These are phyloP conservation scores for Muscicapa comitata DNA, from an alignment of 2,797 vertebrate species.

Conservation along the genomic window DNA sequence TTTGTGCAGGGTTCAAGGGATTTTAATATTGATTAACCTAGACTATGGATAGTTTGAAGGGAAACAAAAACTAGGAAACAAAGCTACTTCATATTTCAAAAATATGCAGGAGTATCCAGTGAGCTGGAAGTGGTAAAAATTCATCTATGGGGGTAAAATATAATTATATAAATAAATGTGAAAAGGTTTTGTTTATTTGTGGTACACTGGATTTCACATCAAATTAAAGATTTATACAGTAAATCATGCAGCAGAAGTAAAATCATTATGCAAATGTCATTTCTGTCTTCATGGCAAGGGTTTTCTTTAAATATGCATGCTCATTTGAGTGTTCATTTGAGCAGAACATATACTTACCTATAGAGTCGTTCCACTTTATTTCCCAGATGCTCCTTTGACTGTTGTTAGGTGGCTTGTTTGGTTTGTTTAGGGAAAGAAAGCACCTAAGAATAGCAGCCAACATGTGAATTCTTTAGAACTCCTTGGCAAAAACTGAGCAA, in stretches of 20 bases:
- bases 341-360: neutral
- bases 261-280: constrained; percentile 46
- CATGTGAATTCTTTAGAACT: neutral
- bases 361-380: neutral
- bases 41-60: neutral
- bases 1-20: neutral
- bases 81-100: neutral
- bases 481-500: neutral
- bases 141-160: neutral
- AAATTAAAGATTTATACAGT: constrained; percentile 30
- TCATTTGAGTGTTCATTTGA: neutral
- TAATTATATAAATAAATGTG: neutral
- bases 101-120: neutral
- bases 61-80: neutral
- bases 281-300: constrained; percentile 14
- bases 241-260: neutral
- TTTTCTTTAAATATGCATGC: neutral
- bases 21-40: neutral
- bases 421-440: neutral
- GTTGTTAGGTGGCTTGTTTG: neutral
- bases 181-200: neutral
- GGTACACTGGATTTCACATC: constrained; percentile 18
- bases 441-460: neutral
- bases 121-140: neutral
- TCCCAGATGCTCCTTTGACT: neutral